phyloP scores from a whole-genome alignment of 2,888 invertebrate species.

The Aromia moschata region DNA sequence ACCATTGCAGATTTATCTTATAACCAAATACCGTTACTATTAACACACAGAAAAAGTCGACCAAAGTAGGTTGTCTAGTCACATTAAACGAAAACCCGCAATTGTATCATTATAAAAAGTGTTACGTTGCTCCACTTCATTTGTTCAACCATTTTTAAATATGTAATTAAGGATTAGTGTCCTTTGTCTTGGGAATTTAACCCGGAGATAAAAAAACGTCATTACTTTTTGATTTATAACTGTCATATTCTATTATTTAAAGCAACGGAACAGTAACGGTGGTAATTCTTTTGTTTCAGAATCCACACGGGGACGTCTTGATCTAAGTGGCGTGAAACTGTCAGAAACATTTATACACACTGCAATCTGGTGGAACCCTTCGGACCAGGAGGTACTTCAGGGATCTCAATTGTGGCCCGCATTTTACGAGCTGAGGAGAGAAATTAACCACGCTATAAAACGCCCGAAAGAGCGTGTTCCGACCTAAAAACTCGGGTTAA shows the following conservation, averaged over 20 bases:
- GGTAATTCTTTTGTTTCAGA: background rate
- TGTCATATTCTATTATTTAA: background rate
- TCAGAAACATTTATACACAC: background rate
- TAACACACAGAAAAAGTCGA: too few species aligned
- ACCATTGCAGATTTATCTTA: too few species aligned
- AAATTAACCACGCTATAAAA: conserved; percentile 19
- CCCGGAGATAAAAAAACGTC: background rate
- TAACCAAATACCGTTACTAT: too few species aligned
- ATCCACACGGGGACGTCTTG: background rate
- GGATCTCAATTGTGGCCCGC: conserved; percentile 7
- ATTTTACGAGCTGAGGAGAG: conserved; percentile 7
- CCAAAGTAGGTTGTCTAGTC: background rate
- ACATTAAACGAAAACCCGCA: background rate
- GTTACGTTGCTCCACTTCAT: background rate
- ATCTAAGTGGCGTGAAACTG: too few species aligned
- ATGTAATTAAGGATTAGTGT: background rate
- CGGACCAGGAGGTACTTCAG: too few species aligned
- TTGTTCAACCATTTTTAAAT: background rate
- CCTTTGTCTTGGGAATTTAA: background rate
- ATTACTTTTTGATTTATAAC: background rate
- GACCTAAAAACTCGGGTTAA: conserved; percentile 14
- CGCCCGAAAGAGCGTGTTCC: conserved; percentile 4
- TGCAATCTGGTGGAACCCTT: background rate
- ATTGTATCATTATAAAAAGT: background rate
- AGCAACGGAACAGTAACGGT: background rate